Conservation (phyloP, 2,113 vertebrate species). For the Gymnobelideus leadbeateri region DNA sequence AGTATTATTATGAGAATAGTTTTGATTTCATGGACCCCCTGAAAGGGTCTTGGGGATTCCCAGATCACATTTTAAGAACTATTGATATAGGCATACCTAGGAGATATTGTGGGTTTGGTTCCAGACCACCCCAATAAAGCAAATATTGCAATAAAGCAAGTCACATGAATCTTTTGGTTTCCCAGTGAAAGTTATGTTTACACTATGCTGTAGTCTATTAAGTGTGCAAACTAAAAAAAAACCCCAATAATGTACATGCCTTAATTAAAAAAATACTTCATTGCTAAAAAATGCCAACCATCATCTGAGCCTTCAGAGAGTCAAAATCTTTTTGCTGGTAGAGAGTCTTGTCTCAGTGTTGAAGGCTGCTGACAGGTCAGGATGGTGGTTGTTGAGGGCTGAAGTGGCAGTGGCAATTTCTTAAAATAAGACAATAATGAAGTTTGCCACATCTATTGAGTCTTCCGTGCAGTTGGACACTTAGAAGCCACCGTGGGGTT, state of each 20-base stretch:
- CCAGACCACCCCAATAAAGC: not conserved
- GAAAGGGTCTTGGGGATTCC: not conserved
- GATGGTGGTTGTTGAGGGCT: not conserved
- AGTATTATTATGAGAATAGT: not conserved
- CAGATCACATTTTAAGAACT: not conserved
- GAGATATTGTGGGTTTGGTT: not conserved
- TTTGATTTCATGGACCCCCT: not conserved
- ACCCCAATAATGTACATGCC: not conserved
- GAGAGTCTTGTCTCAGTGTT: not conserved
- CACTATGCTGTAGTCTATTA: not conserved
- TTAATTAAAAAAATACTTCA: not conserved
- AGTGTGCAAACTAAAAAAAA: not conserved
- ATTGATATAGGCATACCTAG: not conserved
- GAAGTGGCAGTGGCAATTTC: not conserved
- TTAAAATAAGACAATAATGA: not conserved
- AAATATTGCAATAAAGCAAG: not conserved
- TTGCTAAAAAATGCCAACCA: not conserved
- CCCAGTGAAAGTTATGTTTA: not conserved
- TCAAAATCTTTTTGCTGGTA: not conserved
- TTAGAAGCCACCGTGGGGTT: not conserved
- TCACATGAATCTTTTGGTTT: not conserved
- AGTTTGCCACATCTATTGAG: not conserved
- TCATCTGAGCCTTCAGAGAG: not conserved
- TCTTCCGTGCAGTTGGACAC: not conserved
- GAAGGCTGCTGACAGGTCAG: not conserved